A percentile compares a stretch with the other conserved stretches of the same genome.
phyloP scores from a whole-genome alignment of 1,140 invertebrate genomes.

The Platorchestia sp. region DNA sequence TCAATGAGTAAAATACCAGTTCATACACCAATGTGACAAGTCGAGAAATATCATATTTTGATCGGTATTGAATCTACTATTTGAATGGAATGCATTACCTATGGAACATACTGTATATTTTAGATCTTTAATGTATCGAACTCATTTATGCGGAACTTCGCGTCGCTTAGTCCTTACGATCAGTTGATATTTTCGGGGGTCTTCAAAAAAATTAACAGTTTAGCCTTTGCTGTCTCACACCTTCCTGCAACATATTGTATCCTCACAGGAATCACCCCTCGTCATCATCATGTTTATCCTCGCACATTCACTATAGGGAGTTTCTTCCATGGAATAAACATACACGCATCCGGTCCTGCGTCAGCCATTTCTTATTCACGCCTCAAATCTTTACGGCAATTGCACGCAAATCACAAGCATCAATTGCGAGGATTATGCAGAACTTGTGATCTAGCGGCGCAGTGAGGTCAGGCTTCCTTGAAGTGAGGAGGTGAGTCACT shows the following conservation, averaged over 20 bases:
- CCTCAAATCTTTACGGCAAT: not conserved
- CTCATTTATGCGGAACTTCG: not conserved
- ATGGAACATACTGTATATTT: too few relatives aligned
- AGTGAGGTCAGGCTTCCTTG: conserved; percentile 22
- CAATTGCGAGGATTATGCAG: not conserved
- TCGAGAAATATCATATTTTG: too few relatives aligned
- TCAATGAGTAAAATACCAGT: too few relatives aligned
- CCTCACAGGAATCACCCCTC: not conserved
- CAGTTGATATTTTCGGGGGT: too few relatives aligned
- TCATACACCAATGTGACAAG: too few relatives aligned
- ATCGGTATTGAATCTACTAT: not conserved
- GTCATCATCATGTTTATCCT: not conserved
- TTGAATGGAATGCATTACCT: too few relatives aligned
- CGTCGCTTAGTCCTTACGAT: not conserved
- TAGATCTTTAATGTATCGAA: too few relatives aligned
- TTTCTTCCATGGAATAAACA: not conserved
- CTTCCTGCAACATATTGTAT: not conserved
- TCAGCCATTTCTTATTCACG: not conserved
- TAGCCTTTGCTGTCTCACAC: too few relatives aligned
- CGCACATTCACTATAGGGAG: not conserved
- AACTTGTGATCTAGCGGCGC: not conserved
- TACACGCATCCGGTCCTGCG: not conserved
- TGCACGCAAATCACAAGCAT: not conserved
- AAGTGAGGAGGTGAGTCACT: conserved; percentile 22
- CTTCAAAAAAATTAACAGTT: too few relatives aligned